Conservation (phyloP, 2,888 invertebrate genomes). For the Eupithecia vulgata region DNA sequence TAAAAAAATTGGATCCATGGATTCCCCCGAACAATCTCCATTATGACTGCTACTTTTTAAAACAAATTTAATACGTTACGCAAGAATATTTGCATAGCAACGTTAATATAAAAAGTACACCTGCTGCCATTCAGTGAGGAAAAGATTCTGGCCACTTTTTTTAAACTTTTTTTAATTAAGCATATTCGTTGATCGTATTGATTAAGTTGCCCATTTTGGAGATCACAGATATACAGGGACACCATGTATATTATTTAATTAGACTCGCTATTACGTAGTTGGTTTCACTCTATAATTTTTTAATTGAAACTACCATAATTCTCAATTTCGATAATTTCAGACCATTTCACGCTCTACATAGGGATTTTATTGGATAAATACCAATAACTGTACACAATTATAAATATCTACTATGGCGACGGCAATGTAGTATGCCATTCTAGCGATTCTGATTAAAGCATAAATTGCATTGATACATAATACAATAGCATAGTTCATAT, state of each 20-base stretch:
- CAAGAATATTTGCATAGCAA: no score
- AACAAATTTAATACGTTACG: no score
- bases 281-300: slow-evolving; percentile 60
- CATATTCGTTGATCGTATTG: neutral
- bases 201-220: neutral
- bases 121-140: neutral
- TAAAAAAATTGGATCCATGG: neutral
- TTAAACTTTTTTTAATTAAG: no score
- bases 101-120: no score
- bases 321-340: slow-evolving; percentile 53
- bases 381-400: neutral
- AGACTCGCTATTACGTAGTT: neutral
- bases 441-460: neutral
- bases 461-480: neutral
- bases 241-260: neutral
- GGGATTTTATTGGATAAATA: slow-evolving; percentile 28
- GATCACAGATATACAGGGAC: neutral
- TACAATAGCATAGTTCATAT: no score
- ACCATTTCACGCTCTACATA: slow-evolving; percentile 28
- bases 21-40: neutral
- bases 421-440: neutral
- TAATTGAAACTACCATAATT: slow-evolving; percentile 60
- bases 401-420: neutral
- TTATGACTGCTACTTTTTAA: neutral
- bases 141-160: neutral